These are phyloP conservation scores for Papilio polyxenes DNA, from an alignment of 1,140 invertebrate genomes.

Conservation along the genomic window DNA sequence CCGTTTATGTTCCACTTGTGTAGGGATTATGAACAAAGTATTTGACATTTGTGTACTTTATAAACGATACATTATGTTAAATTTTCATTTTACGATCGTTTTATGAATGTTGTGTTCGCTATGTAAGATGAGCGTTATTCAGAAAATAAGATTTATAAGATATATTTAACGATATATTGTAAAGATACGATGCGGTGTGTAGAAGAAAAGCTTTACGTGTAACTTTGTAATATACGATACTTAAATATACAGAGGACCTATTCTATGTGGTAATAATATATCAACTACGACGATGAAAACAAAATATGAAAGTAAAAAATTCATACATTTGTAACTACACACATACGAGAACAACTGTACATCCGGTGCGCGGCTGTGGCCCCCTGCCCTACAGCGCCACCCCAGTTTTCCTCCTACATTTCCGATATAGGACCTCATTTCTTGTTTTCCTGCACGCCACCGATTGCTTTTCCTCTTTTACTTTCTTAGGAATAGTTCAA, in stretches of 20 bases:
- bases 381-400: slow-evolving; percentile 26
- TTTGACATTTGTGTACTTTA: slow-evolving; percentile 22
- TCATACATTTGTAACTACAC: slow-evolving; percentile 4
- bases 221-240: not conserved
- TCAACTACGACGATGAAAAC: not conserved
- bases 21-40: slow-evolving; percentile 9
- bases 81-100: slow-evolving; percentile 14
- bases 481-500: slow-evolving; percentile 1
- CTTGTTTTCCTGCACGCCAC: slow-evolving; percentile 31
- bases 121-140: not conserved
- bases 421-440: slow-evolving; percentile 30
- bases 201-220: not conserved
- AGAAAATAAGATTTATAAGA: not conserved
- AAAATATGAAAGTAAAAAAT: not conserved
- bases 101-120: not conserved
- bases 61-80: slow-evolving; percentile 2
- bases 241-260: not conserved
- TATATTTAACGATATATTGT: not conserved
- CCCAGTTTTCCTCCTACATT: slow-evolving; percentile 21
- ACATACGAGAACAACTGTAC: not conserved
- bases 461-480: slow-evolving; percentile 38
- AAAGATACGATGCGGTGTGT: not conserved
- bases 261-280: not conserved
- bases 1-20: slow-evolving; percentile 29
- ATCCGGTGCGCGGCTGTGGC: slow-evolving; percentile 24